Conservation (phyloP, 2,797 vertebrate species). For the Odontamblyopus rebecca region DNA sequence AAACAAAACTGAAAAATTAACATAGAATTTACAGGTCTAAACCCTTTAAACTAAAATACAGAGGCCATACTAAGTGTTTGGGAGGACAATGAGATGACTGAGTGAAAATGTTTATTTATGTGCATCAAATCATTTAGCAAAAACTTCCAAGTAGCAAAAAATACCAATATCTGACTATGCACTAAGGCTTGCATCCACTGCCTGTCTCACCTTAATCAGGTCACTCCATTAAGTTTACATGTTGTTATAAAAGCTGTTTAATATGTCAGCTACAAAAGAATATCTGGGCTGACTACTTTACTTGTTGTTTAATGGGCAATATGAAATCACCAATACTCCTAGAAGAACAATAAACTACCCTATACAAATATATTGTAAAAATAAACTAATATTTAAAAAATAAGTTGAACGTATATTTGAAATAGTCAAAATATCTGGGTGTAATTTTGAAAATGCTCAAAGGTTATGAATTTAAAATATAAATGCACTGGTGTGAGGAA, state of each 20-base stretch:
- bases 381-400: not conserved
- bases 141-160: conserved; percentile 63
- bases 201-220: conserved; percentile 13
- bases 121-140: conserved; percentile 33
- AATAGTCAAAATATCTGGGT: not conserved
- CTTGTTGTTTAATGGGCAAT: not conserved
- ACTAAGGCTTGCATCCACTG: conserved; percentile 40
- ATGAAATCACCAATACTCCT: not conserved
- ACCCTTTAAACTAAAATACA: conserved; percentile 65
- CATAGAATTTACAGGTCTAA: conserved; percentile 38
- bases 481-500: not conserved
- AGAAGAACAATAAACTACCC: not conserved
- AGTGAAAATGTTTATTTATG: conserved; percentile 21
- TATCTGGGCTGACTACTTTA: not conserved
- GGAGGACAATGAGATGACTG: conserved; percentile 12
- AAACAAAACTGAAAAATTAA: conserved; percentile 56
- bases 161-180: conserved; percentile 71
- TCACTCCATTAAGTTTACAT: conserved; percentile 2
- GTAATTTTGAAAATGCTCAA: not conserved
- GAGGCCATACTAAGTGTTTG: conserved; percentile 32
- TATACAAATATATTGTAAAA: not conserved
- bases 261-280: not conserved
- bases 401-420: not conserved
- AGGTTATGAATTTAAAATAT: not conserved
- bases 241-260: not conserved